Percentiles rank a stretch among this genome's conserved stretches.
phyloP scores from a whole-genome alignment of 92 coral and sea anemone species.

The Parazoanthus darwini region DNA sequence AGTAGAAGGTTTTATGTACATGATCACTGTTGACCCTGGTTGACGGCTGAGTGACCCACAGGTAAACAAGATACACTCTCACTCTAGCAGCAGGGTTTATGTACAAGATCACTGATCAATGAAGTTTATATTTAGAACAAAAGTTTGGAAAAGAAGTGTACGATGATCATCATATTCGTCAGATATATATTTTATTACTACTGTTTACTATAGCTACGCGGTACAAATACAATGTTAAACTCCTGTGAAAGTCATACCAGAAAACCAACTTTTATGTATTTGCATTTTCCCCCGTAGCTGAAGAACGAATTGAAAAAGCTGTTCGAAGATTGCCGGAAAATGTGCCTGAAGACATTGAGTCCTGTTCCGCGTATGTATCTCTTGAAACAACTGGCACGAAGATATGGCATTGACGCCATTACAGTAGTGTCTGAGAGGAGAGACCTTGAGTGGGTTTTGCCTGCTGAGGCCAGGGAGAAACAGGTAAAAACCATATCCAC shows the following conservation, averaged over 20 bases:
- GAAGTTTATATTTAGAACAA: no score
- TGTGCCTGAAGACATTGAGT: constrained; percentile 51
- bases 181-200: no score
- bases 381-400: constrained; percentile 70
- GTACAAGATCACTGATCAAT: no score
- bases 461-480: constrained; percentile 39
- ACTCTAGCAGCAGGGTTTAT: no score
- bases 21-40: constrained; percentile 17
- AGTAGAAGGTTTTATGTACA: not conserved
- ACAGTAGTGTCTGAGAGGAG: constrained; percentile 46
- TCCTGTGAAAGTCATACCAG: no score
- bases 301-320: constrained; percentile 45
- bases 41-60: not conserved
- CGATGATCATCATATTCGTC: no score
- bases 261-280: no score
- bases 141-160: no score
- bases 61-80: not conserved
- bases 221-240: no score
- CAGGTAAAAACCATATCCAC: not conserved
- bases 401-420: constrained; percentile 66
- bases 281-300: constrained; percentile 21
- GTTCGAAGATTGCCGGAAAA: constrained; percentile 51
- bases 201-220: no score
- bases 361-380: constrained; percentile 66
- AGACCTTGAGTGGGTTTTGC: constrained; percentile 70